Base-by-base conservation (phyloP, 1,140 invertebrate genomes). In the Procambarus virginalis region DNA sequence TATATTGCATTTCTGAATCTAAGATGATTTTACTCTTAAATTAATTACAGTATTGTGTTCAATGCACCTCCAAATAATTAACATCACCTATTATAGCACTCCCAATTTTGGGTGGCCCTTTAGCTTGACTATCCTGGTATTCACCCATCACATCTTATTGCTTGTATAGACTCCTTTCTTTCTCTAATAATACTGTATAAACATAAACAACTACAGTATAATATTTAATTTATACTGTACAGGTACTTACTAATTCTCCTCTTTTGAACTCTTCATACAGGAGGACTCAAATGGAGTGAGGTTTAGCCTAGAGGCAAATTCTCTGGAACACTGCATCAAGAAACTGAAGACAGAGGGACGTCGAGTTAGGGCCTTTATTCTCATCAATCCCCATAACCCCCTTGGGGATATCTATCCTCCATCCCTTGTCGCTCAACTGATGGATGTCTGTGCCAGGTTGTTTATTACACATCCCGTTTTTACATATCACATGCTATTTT, bases 401-500 rank as follows among this genome's bases (percentile, higher is more conserved):
- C 68, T 84, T 22, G 83, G 83, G 17, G 83, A 84, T 20, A 55
- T 84, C 8, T 84, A 84, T 22, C 49, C 68, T 14, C 64, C 83
- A n/a, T 22, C 22, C 3, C 83, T 84, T 64, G 22, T 84, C 70
- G n/a, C 14, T 17, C 10, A 75, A 45, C 64, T 84, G 14, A 22
- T 84, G 68, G 12, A 75, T 45, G 83, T 84, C 68, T 84, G 83
- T 49, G 83, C 83, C 3, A 84, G 70, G 83, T 84, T 9, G 17
- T 45, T 55, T 3, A 6, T 1, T 34, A 64, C 12, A 0, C n/a
- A 17, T 34, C 20, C 55, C 1, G 34, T 34, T 34, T 34, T 34
- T 34, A 34, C 34, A 34, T 34, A 34, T 34, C 34, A 34, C 34
- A 34, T 34, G 34, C 34, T 34, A 34, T 34, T 34, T 34, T 34